Percentiles rank a stretch among this genome's conserved stretches.
Evolutionary conservation across 2,888 invertebrate genomes (phyloP).

Genomic region (Pseudococcus jackbeardsleyi): DNA sequence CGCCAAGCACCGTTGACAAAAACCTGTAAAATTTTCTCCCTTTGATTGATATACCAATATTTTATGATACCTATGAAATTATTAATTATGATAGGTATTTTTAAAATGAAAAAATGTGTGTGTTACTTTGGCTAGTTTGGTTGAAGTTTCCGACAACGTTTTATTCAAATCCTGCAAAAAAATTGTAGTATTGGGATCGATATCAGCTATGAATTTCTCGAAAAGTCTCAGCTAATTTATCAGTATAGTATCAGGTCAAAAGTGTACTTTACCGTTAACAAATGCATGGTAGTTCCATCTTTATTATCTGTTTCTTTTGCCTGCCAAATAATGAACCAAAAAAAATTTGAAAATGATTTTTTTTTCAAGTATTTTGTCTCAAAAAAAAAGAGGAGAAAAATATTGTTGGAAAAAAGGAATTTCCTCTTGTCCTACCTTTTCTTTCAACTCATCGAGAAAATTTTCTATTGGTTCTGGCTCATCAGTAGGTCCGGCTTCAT

Average conservation of each 20-base stretch:
- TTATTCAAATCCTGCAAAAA: not conserved
- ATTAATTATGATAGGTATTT: not conserved
- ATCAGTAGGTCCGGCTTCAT: not conserved
- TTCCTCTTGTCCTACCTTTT: not conserved
- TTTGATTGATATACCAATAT: not conserved
- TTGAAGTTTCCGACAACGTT: not conserved
- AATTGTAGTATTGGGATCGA: not conserved
- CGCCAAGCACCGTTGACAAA: not conserved
- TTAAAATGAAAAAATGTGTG: not conserved
- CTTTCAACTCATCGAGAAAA: not conserved
- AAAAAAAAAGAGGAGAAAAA: too few species aligned
- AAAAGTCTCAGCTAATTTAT: too few species aligned
- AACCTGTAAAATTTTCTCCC: not conserved
- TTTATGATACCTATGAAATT: not conserved
- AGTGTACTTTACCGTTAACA: not conserved
- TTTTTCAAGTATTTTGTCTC: too few species aligned
- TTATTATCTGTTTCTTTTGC: not conserved
- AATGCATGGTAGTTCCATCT: not conserved
- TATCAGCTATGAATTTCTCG: too few species aligned
- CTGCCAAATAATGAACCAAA: not conserved
- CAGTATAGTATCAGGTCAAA: too few species aligned
- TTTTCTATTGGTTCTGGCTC: not conserved
- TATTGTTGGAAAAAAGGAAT: not conserved
- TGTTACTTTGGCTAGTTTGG: not conserved
- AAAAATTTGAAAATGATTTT: not conserved